Percentiles rank a stretch among this genome's conserved stretches.
Conservation (phyloP, 2,797 vertebrate genomes). For the Somateria mollissima region DNA sequence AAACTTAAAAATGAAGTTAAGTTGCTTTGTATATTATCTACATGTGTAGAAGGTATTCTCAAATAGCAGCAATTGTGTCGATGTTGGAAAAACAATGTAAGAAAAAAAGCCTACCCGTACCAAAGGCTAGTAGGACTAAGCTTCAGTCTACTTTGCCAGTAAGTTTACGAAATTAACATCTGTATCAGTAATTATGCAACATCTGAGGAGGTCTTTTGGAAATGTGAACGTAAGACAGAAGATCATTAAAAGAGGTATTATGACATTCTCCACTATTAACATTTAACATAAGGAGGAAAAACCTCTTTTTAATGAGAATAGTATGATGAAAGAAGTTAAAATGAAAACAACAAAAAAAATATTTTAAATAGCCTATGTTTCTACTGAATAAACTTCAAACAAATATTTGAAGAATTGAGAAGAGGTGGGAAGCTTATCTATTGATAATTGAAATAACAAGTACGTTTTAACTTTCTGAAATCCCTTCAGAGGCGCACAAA, state of each 20-base stretch:
- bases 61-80: slow-evolving; percentile 7
- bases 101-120: neutral
- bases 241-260: neutral
- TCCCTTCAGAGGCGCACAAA: neutral
- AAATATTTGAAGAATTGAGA: neutral
- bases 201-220: neutral
- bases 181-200: neutral
- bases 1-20: neutral
- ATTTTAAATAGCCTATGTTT: neutral
- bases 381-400: neutral
- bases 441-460: neutral
- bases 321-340: neutral
- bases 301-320: neutral
- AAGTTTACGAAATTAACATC: neutral
- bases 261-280: neutral
- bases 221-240: neutral
- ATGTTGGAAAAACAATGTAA: neutral
- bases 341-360: neutral
- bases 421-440: neutral
- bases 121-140: neutral
- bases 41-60: neutral
- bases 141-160: neutral
- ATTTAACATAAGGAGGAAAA: neutral
- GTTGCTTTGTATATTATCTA: neutral
- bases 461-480: neutral